Evolutionary conservation across 2,113 vertebrate species (phyloP).

Genomic region (Zootoca vivipara): DNA sequence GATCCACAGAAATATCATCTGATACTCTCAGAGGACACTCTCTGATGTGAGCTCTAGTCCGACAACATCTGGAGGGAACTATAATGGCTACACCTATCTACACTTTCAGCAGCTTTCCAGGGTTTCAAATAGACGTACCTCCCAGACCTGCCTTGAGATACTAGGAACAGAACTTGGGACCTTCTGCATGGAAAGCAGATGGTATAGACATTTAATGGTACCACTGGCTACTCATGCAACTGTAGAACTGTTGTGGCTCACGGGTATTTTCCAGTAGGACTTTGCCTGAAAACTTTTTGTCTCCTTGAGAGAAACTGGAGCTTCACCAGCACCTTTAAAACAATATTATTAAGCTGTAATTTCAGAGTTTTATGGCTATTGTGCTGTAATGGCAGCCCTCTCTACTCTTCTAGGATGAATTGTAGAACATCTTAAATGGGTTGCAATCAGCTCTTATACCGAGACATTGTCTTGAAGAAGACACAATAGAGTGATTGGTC

Average conservation of each 20-base stretch:
- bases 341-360: not conserved
- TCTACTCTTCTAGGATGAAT: not conserved
- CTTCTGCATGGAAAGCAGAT: no score
- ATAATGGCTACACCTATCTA: no score
- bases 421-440: not conserved
- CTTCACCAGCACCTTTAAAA: not conserved
- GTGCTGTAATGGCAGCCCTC: not conserved
- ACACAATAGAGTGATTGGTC: constrained; percentile 33
- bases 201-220: not conserved
- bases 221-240: not conserved
- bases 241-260: not conserved
- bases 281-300: not conserved
- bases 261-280: not conserved
- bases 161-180: no score
- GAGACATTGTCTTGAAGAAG: constrained; percentile 24
- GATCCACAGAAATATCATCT: not conserved
- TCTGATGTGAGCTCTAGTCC: no score
- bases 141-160: no score
- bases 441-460: not conserved
- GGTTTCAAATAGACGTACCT: no score
- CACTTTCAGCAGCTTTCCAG: no score
- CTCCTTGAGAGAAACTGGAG: not conserved
- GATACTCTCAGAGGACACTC: not conserved
- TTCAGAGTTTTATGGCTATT: not conserved
- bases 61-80: no score